Evolutionary conservation across 2,113 vertebrate genomes (phyloP), one percentile per base, ranked within the genome.

Genomic region (Nicator chloris): DNA sequence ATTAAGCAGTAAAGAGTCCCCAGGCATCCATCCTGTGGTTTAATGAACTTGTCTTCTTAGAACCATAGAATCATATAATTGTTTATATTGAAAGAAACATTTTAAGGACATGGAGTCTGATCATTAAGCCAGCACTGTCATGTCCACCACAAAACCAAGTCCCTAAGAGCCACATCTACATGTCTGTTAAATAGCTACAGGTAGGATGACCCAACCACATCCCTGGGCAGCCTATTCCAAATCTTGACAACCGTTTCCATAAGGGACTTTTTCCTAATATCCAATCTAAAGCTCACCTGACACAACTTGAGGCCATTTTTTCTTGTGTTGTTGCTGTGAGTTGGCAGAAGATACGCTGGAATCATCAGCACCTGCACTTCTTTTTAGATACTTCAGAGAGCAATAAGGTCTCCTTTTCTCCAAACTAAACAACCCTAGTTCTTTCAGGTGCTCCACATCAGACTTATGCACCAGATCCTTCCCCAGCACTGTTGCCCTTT

Each of bases 401-500:
- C 2, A 23, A 4, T 24, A 49, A 50, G 13, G 16, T 64, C 13
- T n/a, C 4, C 10, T n/a, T 64, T 44, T n/a, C 33, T 18, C 57
- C 44, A 57, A 9, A 24, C 4, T 12, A 24, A 64, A 21, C 11
- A 37, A 9, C 2, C 3, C 6, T 9, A 19, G 7, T 14, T 39
- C 11, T 64, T 49, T 35, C 39, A 19, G 12, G 10, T 31, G 2
- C 7, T 59, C 11, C 11, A 15, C 3, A 20, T 40, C 21, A 35
- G 14, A 35, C 4, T 40, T 37, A 26, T 23, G 26, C 6, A 35
- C 30, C 45, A 45, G 16, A n/a, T 21, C 13, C 10, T 59, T 72
- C 17, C 8, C 20, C 51, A 45, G 19, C 9, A 39, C 10, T 0
- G 0, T 4, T 73, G 9, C 4, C 9, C 6, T 59, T 72, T 54